phyloP scores from a whole-genome alignment of 2,888 invertebrate genomes.

The Malthinus seriepunctatus region DNA sequence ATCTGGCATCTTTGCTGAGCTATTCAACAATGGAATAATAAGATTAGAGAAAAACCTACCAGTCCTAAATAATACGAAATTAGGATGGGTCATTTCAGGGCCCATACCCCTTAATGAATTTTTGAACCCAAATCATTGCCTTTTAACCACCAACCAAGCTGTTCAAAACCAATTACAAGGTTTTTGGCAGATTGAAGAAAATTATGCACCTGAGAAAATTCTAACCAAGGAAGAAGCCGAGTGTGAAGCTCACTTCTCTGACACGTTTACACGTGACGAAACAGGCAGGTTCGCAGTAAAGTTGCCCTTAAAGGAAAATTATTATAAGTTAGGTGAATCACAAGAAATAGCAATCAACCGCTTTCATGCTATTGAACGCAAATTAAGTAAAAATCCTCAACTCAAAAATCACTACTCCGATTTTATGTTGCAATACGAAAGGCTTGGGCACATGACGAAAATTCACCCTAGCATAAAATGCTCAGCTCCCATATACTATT shows the following conservation, averaged over 20 bases:
- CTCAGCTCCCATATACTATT: constrained; percentile 38
- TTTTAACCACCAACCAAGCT: too few species aligned
- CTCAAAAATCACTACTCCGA: constrained; percentile 28
- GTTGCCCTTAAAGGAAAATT: constrained; percentile 32
- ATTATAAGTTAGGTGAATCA: constrained; percentile 31
- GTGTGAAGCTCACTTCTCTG: constrained; percentile 34
- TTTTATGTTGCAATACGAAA: constrained; percentile 31
- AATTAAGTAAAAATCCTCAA: constrained; percentile 29
- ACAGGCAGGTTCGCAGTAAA: constrained; percentile 36
- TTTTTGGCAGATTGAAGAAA: constrained; percentile 34
- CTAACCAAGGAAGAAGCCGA: constrained; percentile 32
- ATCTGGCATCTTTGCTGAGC: not conserved
- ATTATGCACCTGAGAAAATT: constrained; percentile 13
- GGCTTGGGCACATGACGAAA: constrained; percentile 29
- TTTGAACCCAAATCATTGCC: too few species aligned
- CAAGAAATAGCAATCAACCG: constrained; percentile 32
- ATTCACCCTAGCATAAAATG: constrained; percentile 6
- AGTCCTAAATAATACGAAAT: not conserved
- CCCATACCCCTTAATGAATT: too few species aligned
- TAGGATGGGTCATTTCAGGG: not conserved
- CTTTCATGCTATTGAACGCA: constrained; percentile 32
- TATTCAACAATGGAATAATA: not conserved
- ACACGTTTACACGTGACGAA: constrained; percentile 27
- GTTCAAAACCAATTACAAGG: not conserved
- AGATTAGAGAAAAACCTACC: not conserved